A percentile compares a stretch with the other conserved stretches of the same genome.
Conservation (phyloP, 1,140 invertebrate species). For the Galendromus occidentalis region DNA sequence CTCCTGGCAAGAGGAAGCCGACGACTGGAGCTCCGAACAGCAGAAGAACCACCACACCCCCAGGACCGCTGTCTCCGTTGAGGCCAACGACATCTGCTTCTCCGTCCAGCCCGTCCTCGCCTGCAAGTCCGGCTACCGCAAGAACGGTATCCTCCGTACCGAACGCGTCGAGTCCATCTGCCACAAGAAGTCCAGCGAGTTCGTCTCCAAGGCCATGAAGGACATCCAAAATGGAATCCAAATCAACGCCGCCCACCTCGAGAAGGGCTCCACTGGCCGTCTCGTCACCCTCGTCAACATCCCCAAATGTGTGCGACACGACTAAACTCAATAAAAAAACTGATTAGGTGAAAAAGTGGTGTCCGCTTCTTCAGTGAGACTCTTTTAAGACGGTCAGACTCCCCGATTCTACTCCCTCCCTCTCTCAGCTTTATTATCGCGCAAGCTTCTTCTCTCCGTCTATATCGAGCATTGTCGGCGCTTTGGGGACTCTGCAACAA, state of each 20-base stretch:
- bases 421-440: too few species aligned
- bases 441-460: too few species aligned
- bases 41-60: background rate
- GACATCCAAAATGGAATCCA: background rate
- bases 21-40: background rate
- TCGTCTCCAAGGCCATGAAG: background rate
- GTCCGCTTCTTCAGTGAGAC: too few species aligned
- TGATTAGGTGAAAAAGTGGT: too few species aligned
- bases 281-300: background rate
- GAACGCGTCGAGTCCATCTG: background rate
- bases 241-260: background rate
- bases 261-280: background rate
- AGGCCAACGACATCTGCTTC: background rate
- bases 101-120: background rate
- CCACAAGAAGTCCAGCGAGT: background rate
- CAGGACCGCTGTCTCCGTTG: background rate
- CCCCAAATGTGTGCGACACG: background rate
- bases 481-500: too few species aligned
- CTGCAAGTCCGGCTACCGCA: background rate
- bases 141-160: background rate
- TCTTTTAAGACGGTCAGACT: too few species aligned
- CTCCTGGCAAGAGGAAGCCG: background rate
- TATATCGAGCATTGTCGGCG: too few species aligned
- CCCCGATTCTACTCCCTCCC: too few species aligned
- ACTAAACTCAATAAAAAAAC: background rate